Evolutionary conservation across 2,797 vertebrate species (phyloP).

Genomic region (Atherinosoma microstoma): DNA sequence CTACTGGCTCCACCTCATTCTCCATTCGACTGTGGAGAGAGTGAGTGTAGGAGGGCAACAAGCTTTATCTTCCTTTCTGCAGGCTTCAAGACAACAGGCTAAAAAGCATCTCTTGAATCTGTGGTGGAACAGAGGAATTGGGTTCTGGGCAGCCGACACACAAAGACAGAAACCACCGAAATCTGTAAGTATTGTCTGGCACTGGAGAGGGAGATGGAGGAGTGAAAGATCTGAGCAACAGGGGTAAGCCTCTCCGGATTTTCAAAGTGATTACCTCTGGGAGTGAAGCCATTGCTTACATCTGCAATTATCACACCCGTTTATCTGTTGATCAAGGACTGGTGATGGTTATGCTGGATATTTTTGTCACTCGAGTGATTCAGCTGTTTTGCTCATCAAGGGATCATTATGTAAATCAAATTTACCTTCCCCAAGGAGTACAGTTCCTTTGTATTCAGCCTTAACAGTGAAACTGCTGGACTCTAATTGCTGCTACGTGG

Average conservation of each 20-base stretch:
- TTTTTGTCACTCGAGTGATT: constrained; percentile 66
- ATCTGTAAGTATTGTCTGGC: constrained; percentile 80
- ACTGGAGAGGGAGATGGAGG: constrained; percentile 72
- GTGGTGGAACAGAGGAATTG: constrained; percentile 78
- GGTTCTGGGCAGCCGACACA: constrained; percentile 70
- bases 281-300: constrained; percentile 65
- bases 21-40: constrained; percentile 74
- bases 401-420: constrained; percentile 74
- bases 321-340: constrained; percentile 70
- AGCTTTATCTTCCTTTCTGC: constrained; percentile 79
- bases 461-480: constrained; percentile 55
- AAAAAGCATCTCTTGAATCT: constrained; percentile 75
- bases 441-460: constrained; percentile 58
- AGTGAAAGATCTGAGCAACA: constrained; percentile 76
- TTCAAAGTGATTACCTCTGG: constrained; percentile 73
- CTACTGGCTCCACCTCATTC: constrained; percentile 82
- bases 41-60: constrained; percentile 65
- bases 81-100: constrained; percentile 80
- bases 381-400: constrained; percentile 68
- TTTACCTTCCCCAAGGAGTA: constrained; percentile 55
- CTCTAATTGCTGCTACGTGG: constrained; percentile 39
- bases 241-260: constrained; percentile 77
- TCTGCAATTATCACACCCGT: constrained; percentile 69
- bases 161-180: constrained; percentile 70
- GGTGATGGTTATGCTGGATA: constrained; percentile 59